phyloP scores from a whole-genome alignment of 2,797 vertebrate species.

The Lagorchestes hirsutus region DNA sequence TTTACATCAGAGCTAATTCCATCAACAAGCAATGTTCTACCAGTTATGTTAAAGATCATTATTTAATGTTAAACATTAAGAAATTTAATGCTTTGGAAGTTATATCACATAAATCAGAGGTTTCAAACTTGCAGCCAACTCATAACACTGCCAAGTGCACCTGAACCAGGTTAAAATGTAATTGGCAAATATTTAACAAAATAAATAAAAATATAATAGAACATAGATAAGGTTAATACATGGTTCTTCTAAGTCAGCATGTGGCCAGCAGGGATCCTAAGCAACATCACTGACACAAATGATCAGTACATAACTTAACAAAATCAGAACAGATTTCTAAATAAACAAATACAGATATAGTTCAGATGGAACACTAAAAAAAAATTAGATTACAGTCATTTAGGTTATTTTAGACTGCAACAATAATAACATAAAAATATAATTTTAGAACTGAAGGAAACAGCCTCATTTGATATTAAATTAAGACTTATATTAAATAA shows the following conservation, averaged over 20 bases:
- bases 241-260: neutral
- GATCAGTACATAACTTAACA: neutral
- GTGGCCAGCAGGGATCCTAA: neutral
- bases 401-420: neutral
- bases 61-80: neutral
- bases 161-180: neutral
- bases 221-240: neutral
- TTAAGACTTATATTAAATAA: neutral
- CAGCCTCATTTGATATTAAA: neutral
- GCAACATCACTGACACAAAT: neutral
- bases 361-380: neutral
- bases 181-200: neutral
- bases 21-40: accelerated
- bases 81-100: neutral
- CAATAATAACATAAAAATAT: neutral
- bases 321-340: neutral
- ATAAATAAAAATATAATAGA: neutral
- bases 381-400: accelerated
- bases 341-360: neutral
- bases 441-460: neutral
- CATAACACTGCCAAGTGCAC: neutral
- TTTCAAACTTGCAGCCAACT: neutral
- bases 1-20: neutral
- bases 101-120: neutral
- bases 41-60: neutral